Base-by-base conservation (phyloP, 2,888 invertebrate genomes). In the Formica aserva region DNA sequence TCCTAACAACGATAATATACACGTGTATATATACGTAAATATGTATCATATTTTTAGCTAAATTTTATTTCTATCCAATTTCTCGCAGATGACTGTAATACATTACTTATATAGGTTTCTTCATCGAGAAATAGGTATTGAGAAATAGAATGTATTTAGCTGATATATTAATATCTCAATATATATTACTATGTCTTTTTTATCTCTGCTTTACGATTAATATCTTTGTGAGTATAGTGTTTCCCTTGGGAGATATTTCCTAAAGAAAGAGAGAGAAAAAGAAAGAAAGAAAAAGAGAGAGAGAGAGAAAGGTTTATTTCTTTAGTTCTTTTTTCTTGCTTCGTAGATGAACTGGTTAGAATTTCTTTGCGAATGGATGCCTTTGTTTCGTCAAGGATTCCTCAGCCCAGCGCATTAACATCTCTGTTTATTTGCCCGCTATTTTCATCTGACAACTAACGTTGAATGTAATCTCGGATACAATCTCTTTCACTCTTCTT, bases 301-400 rank as follows among this genome's bases (percentile, higher is more conserved):
- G 45, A 52, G 4, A 52, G 18, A 52, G 15, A 45, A 4, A 45
- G 32, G 8, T 35, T 48, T 45, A 60, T 78, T 60, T 32, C 67
- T 72, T 22, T 8, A 29, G n/a, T 72, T 60, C 26, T 38, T 32
- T n/a, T 29, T 60, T 57, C 6, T 22, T 41, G 11, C 9, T 13
- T 57, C 26, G 13, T 5, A 35, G 45, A 48, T 71, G 67, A 78
- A 60, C 45, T 57, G 32, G n/a, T 71, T 80, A 80, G 41, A 69
- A 35, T 60, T 60, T 22, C 45, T 78, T 71, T 71, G 71, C 60
- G 8, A 71, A 71, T 35, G 45, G 8, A 71, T 78, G 22, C 41
- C 18, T 69, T 69, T 69, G 69, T 78, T 71, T 78, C 32, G 32
- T 45, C 57, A 71, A 78, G 60, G 22, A 78, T 71, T 78, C 11